These are phyloP conservation scores for Theocolax elegans DNA, from an alignment of 1,140 invertebrate genomes.

Conservation along the genomic window DNA sequence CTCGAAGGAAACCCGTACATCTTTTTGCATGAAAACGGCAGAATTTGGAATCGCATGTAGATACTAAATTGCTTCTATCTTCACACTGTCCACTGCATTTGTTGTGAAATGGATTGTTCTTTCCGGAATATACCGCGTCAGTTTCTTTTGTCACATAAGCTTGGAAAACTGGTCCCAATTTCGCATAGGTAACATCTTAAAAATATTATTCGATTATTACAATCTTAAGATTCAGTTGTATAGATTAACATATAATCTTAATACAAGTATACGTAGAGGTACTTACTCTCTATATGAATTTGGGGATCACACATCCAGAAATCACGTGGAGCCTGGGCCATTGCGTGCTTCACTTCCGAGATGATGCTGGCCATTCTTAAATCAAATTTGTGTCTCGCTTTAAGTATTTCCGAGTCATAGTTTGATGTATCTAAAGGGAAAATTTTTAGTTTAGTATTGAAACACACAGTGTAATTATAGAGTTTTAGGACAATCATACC, in stretches of 20 bases:
- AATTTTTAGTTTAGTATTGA: no score
- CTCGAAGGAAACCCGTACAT: not conserved
- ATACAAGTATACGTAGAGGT: no score
- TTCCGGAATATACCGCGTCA: not conserved
- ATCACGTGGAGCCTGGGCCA: not conserved
- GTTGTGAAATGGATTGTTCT: not conserved
- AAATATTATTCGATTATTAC: not conserved
- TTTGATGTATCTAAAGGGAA: no score
- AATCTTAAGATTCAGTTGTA: not conserved
- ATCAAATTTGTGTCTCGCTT: not conserved
- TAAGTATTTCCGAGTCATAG: no score
- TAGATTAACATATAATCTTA: no score
- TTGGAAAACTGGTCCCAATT: not conserved
- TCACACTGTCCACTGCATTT: not conserved
- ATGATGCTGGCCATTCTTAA: not conserved
- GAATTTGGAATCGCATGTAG: not conserved
- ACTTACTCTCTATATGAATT: not conserved
- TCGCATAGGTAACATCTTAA: not conserved
- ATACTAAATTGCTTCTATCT: not conserved
- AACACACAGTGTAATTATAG: no score
- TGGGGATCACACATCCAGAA: not conserved
- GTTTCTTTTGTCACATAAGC: not conserved
- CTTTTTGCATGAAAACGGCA: not conserved
- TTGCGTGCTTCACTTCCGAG: not conserved
- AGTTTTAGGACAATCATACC: no score